A percentile compares a stretch with the other conserved stretches of the same genome.
Conservation (phyloP, 2,113 vertebrate genomes). For the Spea multiplicata region DNA sequence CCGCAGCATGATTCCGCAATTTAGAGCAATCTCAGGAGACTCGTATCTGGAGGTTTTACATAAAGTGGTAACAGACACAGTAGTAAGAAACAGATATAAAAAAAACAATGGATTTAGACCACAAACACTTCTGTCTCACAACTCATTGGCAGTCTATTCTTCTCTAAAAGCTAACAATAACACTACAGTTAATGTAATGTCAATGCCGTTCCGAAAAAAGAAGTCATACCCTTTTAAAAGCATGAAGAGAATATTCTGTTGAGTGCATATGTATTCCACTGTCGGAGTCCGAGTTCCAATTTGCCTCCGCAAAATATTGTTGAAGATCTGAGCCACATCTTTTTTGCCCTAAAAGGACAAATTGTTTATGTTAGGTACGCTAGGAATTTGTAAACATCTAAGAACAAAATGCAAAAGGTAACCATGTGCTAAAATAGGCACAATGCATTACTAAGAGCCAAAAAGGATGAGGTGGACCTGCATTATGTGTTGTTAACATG, state of each 20-base stretch:
- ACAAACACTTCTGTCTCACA: no score
- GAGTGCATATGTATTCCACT: constrained; percentile 95
- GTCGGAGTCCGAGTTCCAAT: constrained; percentile 95
- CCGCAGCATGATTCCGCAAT: constrained; percentile 83
- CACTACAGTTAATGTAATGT: not conserved
- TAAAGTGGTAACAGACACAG: not conserved
- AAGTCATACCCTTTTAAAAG: constrained; percentile 88
- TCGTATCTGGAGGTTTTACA: constrained; percentile 66
- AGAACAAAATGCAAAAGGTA: no score
- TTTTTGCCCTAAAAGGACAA: constrained; percentile 83
- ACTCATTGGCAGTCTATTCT: not conserved
- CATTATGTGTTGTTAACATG: no score
- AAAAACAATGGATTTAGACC: not conserved
- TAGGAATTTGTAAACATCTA: no score
- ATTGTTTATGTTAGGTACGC: not conserved
- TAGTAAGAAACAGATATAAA: not conserved
- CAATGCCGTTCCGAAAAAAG: not conserved
- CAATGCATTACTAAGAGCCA: no score
- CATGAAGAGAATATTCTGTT: constrained; percentile 97
- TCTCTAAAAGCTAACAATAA: no score
- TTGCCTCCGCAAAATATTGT: constrained; percentile 94
- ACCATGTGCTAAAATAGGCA: no score
- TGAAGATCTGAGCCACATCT: constrained; percentile 97
- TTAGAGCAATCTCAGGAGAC: constrained; percentile 80
- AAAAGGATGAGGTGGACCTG: no score